Evolutionary conservation across 35 echinoderm and acorn worm species (phyloP).

Genomic region (Stichopus chloronotus): DNA sequence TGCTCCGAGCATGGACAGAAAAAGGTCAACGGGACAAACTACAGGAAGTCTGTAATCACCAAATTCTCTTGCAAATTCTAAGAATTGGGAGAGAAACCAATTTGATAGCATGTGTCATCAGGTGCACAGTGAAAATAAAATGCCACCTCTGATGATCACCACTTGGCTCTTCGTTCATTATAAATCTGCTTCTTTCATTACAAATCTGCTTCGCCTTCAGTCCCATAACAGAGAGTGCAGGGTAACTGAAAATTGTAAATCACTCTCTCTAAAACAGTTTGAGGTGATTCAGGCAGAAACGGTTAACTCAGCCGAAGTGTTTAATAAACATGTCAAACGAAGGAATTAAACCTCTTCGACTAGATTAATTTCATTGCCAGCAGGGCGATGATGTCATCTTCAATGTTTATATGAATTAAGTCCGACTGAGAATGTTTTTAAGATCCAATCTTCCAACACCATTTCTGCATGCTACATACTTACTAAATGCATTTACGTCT

Average conservation of each 20-base stretch:
- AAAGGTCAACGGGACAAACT: not conserved
- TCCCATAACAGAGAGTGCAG: too few relatives aligned
- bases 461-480: too few relatives aligned
- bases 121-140: not conserved
- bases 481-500: too few relatives aligned
- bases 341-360: not conserved
- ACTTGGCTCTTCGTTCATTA: too few relatives aligned
- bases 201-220: too few relatives aligned
- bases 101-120: not conserved
- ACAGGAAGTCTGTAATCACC: not conserved
- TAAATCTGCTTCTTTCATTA: too few relatives aligned
- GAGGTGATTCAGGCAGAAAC: not conserved
- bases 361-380: not conserved
- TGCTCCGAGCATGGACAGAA: not conserved
- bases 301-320: not conserved
- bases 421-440: too few relatives aligned
- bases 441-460: too few relatives aligned
- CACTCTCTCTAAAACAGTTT: too few relatives aligned
- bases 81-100: too few relatives aligned
- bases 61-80: too few relatives aligned
- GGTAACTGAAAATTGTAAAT: too few relatives aligned
- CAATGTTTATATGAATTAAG: not conserved
- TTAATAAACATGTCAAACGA: not conserved
- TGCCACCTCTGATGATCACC: not conserved
- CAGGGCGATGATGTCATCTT: not conserved